Evolutionary conservation across 1,140 invertebrate species (phyloP).

Genomic region (Drosophila simulans): DNA sequence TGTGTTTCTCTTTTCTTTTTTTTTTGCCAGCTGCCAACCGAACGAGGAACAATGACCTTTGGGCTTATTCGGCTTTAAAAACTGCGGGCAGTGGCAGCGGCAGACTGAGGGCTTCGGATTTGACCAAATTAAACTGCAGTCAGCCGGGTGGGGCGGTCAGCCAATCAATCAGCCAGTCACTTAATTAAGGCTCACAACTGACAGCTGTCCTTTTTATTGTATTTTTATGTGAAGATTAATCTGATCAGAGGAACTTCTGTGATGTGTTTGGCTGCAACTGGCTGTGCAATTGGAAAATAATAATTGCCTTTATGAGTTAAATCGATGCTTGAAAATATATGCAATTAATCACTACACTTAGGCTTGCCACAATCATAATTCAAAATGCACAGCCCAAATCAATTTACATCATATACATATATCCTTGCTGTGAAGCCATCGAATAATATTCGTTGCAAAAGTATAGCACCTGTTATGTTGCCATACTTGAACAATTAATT

Average conservation of each 20-base stretch:
- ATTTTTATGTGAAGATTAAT: background rate
- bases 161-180: conserved; percentile 29
- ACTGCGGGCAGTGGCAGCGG: background rate
- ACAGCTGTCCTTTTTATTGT: conserved; percentile 1
- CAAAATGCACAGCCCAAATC: background rate
- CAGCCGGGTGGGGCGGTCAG: conserved; percentile 10
- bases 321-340: no score
- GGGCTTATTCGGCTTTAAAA: conserved; percentile 5
- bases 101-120: background rate
- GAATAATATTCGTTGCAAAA: no score
- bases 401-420: background rate
- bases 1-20: no score
- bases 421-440: no score
- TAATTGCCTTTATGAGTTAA: background rate
- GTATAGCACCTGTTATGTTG: no score
- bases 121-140: conserved; percentile 25
- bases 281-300: background rate
- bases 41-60: background rate
- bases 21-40: no score
- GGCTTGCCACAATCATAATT: background rate
- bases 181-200: conserved; percentile 6
- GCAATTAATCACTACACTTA: no score
- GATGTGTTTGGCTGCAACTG: background rate
- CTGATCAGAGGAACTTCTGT: background rate
- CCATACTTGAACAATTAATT: no score